Conservation (phyloP, 2,888 invertebrate genomes). For the Diogma glabrata region DNA sequence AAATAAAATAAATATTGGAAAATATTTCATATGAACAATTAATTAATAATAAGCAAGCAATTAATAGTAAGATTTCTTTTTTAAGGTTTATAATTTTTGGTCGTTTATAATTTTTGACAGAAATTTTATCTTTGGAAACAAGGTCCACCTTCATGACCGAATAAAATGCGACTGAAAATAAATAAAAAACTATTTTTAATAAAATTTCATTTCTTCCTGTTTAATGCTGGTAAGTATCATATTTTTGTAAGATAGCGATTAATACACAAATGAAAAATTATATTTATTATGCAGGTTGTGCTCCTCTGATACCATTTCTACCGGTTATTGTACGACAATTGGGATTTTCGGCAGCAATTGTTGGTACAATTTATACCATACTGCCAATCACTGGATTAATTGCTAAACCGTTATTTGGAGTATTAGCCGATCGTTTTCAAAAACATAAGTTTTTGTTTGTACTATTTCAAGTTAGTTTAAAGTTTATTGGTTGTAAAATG, state of each 20-base stretch:
- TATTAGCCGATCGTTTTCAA: conserved; percentile 63
- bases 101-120: too few relatives aligned
- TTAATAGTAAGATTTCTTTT: too few relatives aligned
- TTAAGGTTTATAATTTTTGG: too few relatives aligned
- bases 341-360: conserved; percentile 65
- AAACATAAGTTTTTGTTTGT: conserved; percentile 64
- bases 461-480: conserved; percentile 36
- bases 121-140: too few relatives aligned
- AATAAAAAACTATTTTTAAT: conserved; percentile 69
- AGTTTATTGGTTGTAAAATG: background rate
- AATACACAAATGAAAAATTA: too few relatives aligned
- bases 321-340: conserved; percentile 62
- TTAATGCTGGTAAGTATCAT: conserved; percentile 69
- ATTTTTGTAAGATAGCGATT: too few relatives aligned
- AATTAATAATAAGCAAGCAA: too few relatives aligned
- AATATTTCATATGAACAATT: too few relatives aligned
- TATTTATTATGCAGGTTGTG: too few relatives aligned
- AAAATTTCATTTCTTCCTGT: conserved; percentile 80
- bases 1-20: too few relatives aligned
- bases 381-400: conserved; percentile 68
- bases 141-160: too few relatives aligned
- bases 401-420: conserved; percentile 71
- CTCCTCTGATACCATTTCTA: conserved; percentile 65
- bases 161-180: too few relatives aligned
- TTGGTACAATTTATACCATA: conserved; percentile 67